phyloP scores from a whole-genome alignment of 2,113 vertebrate species.

The Oncorhynchus masou region DNA sequence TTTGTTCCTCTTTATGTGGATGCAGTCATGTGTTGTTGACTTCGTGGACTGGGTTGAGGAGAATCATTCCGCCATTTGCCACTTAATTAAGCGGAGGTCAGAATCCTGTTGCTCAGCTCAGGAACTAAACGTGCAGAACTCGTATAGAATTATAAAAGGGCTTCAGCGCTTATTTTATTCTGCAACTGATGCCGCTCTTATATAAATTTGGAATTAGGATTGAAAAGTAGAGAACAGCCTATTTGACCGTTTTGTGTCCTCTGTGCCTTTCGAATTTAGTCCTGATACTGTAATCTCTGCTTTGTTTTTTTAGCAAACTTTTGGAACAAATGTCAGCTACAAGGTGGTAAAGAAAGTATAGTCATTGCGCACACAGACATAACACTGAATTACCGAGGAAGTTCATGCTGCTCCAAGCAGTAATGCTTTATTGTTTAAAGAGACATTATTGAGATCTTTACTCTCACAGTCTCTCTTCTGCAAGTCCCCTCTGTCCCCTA shows the following conservation, averaged over 20 bases:
- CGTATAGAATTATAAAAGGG: conserved; percentile 70
- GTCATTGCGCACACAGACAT: too few species aligned
- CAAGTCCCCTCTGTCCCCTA: conserved; percentile 58
- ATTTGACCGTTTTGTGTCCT: too few species aligned
- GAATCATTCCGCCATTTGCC: conserved; percentile 78
- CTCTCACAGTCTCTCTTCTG: not conserved
- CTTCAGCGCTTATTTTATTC: conserved; percentile 24
- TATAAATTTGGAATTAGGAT: not conserved
- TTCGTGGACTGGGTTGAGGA: conserved; percentile 71
- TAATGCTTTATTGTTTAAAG: conserved; percentile 29
- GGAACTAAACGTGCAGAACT: conserved; percentile 57
- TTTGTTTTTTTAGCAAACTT: not conserved
- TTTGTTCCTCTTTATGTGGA: conserved; percentile 80
- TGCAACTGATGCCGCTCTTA: conserved; percentile 55
- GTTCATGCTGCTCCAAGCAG: conserved; percentile 16
- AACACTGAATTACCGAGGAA: not conserved
- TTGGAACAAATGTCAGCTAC: not conserved
- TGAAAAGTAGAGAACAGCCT: conserved; percentile 37
- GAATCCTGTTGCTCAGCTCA: conserved; percentile 68
- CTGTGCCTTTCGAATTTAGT: too few species aligned
- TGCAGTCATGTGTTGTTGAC: conserved; percentile 78
- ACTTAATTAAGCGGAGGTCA: conserved; percentile 79
- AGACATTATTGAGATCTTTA: conserved; percentile 52
- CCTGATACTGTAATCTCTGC: not conserved
- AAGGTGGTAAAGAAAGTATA: too few species aligned